Evolutionary conservation across 2,888 invertebrate species (phyloP), one percentile per base, ranked within the genome.

Genomic region (Ganaspis brasiliensis): DNA sequence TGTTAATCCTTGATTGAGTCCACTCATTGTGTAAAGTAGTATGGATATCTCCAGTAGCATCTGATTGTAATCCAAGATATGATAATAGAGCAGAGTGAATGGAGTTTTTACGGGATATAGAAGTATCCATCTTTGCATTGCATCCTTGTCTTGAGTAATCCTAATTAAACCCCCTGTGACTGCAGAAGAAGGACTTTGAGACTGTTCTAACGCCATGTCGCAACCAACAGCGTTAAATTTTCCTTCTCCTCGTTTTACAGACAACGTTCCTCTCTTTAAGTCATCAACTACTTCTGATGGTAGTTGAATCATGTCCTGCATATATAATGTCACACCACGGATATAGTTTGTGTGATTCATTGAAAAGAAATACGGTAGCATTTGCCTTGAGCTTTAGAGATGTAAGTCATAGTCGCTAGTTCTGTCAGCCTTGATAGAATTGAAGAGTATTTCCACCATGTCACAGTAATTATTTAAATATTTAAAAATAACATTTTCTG

Each of bases 131-230:
- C 70, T 73, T 52, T 78, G 78, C 81, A 86, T 82, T 71, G 82
- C 85, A 71, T 86, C 82, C 82, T 84, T 77, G 82, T 84, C 85
- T 84, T 86, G 76, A 61, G 84, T 82, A 16, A 82, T 83, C n/a
- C 82, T 82, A 78, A 83, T 81, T 57, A 84, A 83, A 61, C 82
- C 82, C 81, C 82, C 84, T 81, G 82, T 82, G 52, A 85, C 79
- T 80, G 85, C 84, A 14, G 84, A 87, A 81, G 86, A 87, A 83
- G 80, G 85, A 67, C 84, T 87, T 74, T 85, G 83, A 79, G 84
- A 84, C 78, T 86, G 83, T 71, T 85, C 85, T 79, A 87, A 74
- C 80, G 86, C 83, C 80, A 85, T 83, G 75, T 85, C 85, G 74
- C 75, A 70, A 75, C 84, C 76, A 19, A 85, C 84, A 73, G 79